phyloP scores from a whole-genome alignment of 2,113 vertebrate species.

The Odocoileus hemionus region DNA sequence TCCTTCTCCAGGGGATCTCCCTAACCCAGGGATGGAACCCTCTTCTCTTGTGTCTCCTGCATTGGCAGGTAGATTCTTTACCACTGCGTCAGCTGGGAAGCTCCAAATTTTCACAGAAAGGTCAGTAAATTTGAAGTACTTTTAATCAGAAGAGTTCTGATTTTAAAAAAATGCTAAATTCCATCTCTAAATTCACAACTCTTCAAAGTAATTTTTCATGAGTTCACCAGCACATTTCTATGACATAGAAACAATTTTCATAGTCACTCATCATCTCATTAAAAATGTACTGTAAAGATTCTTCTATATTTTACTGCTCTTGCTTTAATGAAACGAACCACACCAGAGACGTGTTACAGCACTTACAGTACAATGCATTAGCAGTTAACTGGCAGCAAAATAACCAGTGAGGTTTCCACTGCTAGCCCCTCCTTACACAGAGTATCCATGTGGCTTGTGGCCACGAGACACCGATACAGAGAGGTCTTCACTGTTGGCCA shows the following conservation, averaged over 20 bases:
- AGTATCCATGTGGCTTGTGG: not conserved
- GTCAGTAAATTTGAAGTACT: not conserved
- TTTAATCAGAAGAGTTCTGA: not conserved
- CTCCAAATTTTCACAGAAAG: not conserved
- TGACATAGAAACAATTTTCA: not conserved
- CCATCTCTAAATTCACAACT: not conserved
- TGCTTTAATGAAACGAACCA: not conserved
- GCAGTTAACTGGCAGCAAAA: not conserved
- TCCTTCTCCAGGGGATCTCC: not conserved
- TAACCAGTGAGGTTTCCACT: not conserved
- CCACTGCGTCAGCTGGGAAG: not conserved
- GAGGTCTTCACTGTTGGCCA: not conserved
- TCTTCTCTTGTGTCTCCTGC: not conserved
- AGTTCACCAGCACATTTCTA: not conserved
- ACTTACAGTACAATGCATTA: not conserved
- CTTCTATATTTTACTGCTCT: not conserved
- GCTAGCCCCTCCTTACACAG: too few species aligned
- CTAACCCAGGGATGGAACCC: not conserved
- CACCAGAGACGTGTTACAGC: not conserved
- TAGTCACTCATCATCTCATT: not conserved
- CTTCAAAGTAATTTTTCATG: not conserved
- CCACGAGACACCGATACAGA: too few species aligned
- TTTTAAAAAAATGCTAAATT: not conserved
- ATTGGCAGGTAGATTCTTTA: not conserved
- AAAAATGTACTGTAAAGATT: not conserved